phyloP scores from a whole-genome alignment of 2,113 vertebrate species.

The Silurus asotus region DNA sequence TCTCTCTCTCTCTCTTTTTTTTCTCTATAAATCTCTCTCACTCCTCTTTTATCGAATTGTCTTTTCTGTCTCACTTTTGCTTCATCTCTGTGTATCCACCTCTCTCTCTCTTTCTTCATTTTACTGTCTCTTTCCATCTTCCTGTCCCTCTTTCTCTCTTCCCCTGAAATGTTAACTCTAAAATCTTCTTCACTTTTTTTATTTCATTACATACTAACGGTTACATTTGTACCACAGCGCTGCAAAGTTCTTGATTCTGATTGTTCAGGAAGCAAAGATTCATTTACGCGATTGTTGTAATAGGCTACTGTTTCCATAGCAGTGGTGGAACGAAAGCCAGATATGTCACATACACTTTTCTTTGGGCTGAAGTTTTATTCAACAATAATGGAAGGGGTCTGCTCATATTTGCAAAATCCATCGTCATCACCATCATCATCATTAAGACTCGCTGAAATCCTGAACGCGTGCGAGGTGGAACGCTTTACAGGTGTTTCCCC shows the following conservation, averaged over 20 bases:
- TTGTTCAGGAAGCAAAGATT: neutral
- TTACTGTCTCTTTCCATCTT: neutral
- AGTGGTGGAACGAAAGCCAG: neutral
- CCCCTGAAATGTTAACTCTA: no score
- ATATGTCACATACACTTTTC: neutral
- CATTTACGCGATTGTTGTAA: neutral
- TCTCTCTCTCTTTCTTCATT: neutral
- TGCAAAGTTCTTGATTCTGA: neutral
- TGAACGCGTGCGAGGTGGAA: neutral
- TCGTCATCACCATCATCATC: neutral
- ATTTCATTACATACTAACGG: no score
- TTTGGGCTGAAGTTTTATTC: neutral
- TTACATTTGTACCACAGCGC: neutral
- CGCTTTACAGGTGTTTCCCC: constrained; percentile 23
- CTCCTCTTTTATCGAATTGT: neutral
- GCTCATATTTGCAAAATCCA: neutral
- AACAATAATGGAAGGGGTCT: neutral
- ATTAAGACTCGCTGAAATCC: neutral
- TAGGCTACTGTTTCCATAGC: neutral
- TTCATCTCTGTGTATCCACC: neutral
- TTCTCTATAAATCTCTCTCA: neutral
- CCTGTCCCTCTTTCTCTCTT: neutral
- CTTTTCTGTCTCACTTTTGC: neutral
- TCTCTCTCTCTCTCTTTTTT: neutral
- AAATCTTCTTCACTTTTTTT: no score